These are phyloP conservation scores for Poecile montanus DNA, from an alignment of 2,797 vertebrate genomes.

Conservation along the genomic window DNA sequence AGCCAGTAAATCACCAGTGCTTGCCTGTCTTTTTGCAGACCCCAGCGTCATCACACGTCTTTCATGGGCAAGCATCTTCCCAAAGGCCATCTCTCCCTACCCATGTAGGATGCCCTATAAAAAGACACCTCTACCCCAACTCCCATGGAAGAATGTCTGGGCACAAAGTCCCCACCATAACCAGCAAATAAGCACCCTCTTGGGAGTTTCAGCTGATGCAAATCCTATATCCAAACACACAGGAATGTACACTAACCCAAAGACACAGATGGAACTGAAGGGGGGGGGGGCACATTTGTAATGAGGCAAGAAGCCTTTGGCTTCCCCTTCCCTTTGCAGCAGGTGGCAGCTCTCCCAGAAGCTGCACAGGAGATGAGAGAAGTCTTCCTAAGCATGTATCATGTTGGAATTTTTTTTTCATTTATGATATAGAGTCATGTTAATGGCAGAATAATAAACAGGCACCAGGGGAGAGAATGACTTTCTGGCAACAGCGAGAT, in stretches of 20 bases:
- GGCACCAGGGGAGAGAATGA: not conserved
- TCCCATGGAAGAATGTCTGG: not conserved
- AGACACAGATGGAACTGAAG: not conserved
- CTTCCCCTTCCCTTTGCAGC: not conserved
- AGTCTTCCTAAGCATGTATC: not conserved
- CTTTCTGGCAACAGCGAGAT: not conserved
- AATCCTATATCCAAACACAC: not conserved
- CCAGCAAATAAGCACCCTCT: not conserved
- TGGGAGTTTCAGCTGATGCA: not conserved
- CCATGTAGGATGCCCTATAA: not conserved
- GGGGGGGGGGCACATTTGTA: not conserved
- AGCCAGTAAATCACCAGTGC: conserved; percentile 17
- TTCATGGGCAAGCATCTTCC: not conserved
- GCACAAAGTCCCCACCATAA: not conserved
- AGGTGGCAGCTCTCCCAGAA: not conserved
- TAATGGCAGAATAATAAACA: not conserved
- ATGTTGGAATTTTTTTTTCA: not conserved
- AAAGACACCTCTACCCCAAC: not conserved
- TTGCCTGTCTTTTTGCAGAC: not conserved
- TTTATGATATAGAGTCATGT: not conserved
- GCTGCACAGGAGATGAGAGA: not conserved
- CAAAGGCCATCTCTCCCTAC: not conserved
- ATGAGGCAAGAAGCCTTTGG: not conserved
- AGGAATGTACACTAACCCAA: not conserved
- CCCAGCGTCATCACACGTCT: fast-evolving